These are phyloP conservation scores for Seriola dumerili DNA, from an alignment of 2,113 vertebrate species.

Conservation along the genomic window DNA sequence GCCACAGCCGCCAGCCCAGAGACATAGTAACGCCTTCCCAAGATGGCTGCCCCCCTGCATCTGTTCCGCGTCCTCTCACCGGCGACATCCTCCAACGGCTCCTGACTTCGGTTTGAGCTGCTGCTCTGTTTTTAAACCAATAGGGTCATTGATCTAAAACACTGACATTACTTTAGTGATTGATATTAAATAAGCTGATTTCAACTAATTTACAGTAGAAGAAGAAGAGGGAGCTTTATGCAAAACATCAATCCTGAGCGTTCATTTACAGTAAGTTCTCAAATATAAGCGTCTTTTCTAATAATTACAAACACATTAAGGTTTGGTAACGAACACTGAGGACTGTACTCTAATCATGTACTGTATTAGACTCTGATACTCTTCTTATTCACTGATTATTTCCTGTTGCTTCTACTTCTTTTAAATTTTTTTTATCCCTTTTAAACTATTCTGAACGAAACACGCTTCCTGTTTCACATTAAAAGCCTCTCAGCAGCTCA, in stretches of 20 bases:
- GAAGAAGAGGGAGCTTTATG: no score
- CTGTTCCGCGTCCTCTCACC: background rate
- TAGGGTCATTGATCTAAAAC: background rate
- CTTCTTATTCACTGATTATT: background rate
- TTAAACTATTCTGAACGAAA: background rate
- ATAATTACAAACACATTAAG: background rate
- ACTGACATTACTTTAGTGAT: no score
- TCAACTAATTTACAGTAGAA: no score
- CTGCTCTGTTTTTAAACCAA: background rate
- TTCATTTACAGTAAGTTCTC: background rate
- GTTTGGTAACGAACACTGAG: background rate
- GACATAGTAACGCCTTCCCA: conserved; percentile 78
- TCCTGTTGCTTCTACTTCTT: background rate
- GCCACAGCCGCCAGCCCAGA: conserved; percentile 82
- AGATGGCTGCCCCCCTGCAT: background rate
- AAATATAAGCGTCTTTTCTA: background rate
- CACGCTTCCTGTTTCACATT: background rate
- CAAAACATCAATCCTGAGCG: no score
- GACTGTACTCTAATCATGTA: no score
- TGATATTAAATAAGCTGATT: background rate
- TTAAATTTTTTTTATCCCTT: no score
- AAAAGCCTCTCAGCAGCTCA: background rate
- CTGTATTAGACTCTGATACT: background rate
- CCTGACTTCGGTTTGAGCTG: conserved; percentile 7
- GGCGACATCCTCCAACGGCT: background rate